Base-by-base conservation (phyloP, 2,113 vertebrate genomes). In the Mobula hypostoma region DNA sequence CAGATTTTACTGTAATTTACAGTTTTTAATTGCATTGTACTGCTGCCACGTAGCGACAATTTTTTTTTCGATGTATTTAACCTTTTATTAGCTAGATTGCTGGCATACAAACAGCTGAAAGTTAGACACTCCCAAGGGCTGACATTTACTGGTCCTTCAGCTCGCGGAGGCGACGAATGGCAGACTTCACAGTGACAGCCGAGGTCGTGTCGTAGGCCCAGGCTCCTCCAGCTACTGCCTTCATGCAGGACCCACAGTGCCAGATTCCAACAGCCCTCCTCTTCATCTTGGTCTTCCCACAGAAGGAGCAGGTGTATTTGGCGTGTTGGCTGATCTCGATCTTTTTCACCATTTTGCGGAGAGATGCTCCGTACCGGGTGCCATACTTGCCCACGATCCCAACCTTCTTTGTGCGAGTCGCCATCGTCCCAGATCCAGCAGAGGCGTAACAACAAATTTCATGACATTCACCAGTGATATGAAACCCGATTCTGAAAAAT, bases 381-480 rank as follows among this genome's bases (percentile, higher is more conserved):
- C 99, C 99, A 3, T 99, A 99, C 96, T 99, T 99, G 94, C 99
- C 99, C 92, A 99, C 99, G 66, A 99, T 99, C n/a, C 99, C 99
- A 94, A 99, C 99, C 97, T 99, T 99, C 98, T 99, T 99, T 95
- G 99, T 99, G 95, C 99, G 99, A 94, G 99, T 99, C 2, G 99
- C 99, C 99, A 36, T 36, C 36, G 36, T 36, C 36, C 36, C 36
- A 36, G 36, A 36, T 36, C 36, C 36, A 36, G 36, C 36, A 36
- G 36, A 36, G 36, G 48, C 48, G 3, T 48, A 48, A 48, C 48
- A 48, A 48, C 48, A 48, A 48, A 48, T 48, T 48, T 48, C 48
- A 48, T 1, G 48, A 48, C 48, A 48, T 36, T 36, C 48, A 48
- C 3, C 48, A 4, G 48, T 48, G 48, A 48, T 48, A 48, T 48